phyloP scores from a whole-genome alignment of 1,140 invertebrate genomes.

The Drosophila azteca region DNA sequence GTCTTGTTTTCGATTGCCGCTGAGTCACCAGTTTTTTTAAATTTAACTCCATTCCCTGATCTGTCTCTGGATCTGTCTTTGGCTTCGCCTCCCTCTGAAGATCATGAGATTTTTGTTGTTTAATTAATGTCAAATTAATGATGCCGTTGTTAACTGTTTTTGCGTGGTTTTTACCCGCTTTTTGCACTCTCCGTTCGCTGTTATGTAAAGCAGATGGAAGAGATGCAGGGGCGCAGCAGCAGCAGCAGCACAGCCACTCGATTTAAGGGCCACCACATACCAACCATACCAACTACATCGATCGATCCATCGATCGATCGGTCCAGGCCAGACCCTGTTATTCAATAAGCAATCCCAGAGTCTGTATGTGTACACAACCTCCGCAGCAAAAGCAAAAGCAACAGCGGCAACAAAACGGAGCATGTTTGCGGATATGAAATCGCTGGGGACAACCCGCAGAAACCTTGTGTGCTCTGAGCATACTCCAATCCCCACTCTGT shows the following conservation, averaged over 20 bases:
- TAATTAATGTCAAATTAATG: conserved; percentile 72
- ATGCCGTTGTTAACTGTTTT: conserved; percentile 56
- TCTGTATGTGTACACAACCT: conserved; percentile 23
- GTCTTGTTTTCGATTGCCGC: conserved; percentile 30
- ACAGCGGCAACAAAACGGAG: conserved; percentile 47
- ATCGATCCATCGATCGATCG: no score
- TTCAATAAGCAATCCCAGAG: conserved; percentile 53
- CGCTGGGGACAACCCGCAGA: conserved; percentile 21
- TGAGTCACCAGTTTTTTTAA: conserved; percentile 46
- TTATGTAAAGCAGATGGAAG: conserved; percentile 68
- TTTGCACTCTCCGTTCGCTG: conserved; percentile 53
- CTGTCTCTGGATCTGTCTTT: conserved; percentile 9
- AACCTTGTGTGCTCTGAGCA: conserved; percentile 3
- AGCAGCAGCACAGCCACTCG: neutral
- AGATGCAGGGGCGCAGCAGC: conserved; percentile 30
- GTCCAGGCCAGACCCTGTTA: conserved; percentile 37
- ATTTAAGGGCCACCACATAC: conserved; percentile 40
- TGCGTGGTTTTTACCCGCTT: conserved; percentile 16
- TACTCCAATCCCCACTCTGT: conserved; percentile 3
- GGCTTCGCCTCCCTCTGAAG: conserved; percentile 26
- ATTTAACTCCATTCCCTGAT: conserved; percentile 2
- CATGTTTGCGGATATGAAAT: conserved; percentile 72
- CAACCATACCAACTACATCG: neutral
- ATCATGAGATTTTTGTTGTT: conserved; percentile 36
- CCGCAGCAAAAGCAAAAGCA: neutral